These are phyloP conservation scores for Micoletzkya japonica DNA, from an alignment of 2,888 invertebrate species.

Conservation along the genomic window DNA sequence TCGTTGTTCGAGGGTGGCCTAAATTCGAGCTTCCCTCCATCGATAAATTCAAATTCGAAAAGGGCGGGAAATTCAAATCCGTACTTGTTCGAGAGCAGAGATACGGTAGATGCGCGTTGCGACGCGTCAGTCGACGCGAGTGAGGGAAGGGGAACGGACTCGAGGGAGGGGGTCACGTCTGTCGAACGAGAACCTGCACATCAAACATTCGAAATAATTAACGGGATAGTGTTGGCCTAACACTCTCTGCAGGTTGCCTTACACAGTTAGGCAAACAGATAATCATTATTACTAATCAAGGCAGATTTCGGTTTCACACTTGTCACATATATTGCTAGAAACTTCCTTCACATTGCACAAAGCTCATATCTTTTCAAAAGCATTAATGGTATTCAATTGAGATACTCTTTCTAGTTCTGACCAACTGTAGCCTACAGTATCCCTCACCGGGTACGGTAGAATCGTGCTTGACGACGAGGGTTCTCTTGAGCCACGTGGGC, in stretches of 20 bases:
- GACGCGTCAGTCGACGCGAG: conserved; percentile 30
- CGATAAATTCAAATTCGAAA: neutral
- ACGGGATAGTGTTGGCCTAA: too few relatives aligned
- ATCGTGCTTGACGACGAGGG: conserved; percentile 61
- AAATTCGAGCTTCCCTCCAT: too few relatives aligned
- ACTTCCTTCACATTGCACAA: neutral
- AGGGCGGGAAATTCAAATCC: neutral
- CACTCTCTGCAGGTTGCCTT: too few relatives aligned
- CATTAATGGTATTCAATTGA: neutral
- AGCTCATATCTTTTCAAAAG: neutral
- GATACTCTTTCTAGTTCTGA: neutral
- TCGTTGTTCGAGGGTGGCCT: conserved; percentile 8
- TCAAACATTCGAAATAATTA: neutral
- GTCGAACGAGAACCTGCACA: conserved; percentile 32
- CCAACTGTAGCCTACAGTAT: neutral
- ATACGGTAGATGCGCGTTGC: conserved; percentile 46
- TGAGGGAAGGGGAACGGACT: conserved; percentile 29
- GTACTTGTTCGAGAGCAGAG: conserved; percentile 36
- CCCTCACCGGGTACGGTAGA: conserved; percentile 30
- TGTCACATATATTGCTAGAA: neutral
- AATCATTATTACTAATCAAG: too few relatives aligned
- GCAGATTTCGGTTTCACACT: too few relatives aligned
- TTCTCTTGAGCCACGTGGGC: conserved; percentile 78
- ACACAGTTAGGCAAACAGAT: too few relatives aligned
- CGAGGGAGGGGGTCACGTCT: conserved; percentile 36